Percentiles rank a stretch among this genome's conserved stretches.
Evolutionary conservation across 2,113 vertebrate genomes (phyloP).

Genomic region (Prinia subflava): DNA sequence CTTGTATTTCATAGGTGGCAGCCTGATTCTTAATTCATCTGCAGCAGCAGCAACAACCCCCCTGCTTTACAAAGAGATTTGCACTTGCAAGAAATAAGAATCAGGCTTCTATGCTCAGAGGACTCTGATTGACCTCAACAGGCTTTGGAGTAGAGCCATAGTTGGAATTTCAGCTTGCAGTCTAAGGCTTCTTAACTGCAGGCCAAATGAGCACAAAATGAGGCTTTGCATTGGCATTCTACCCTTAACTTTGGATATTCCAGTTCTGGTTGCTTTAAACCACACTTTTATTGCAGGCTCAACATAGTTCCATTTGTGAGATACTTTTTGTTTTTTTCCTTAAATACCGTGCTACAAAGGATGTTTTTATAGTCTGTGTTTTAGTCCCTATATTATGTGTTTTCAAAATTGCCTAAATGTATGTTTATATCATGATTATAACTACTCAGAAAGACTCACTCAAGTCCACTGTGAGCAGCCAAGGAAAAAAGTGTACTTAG

Average conservation of each 20-base stretch:
- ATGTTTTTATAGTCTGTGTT: conserved; percentile 43
- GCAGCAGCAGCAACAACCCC: background rate
- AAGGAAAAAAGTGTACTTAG: conserved; percentile 53
- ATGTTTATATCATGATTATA: conserved; percentile 29
- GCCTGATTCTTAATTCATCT: background rate
- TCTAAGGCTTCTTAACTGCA: conserved; percentile 56
- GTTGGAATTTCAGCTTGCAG: conserved; percentile 57
- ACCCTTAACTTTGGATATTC: conserved; percentile 59
- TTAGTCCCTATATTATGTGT: conserved; percentile 53
- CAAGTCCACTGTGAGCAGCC: conserved; percentile 56
- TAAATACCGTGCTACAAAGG: conserved; percentile 49
- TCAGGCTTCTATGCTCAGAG: conserved; percentile 16
- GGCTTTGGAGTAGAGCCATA: conserved; percentile 54
- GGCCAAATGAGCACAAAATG: conserved; percentile 49
- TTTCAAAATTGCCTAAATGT: conserved; percentile 55
- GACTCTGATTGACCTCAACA: conserved; percentile 55
- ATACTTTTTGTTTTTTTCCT: background rate
- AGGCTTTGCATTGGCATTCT: conserved; percentile 32
- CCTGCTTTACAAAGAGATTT: conserved; percentile 7
- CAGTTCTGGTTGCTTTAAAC: conserved; percentile 64
- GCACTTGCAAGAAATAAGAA: conserved; percentile 23
- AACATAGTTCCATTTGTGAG: conserved; percentile 38
- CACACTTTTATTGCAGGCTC: conserved; percentile 49
- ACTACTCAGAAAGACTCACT: conserved; percentile 39
- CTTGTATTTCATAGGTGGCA: background rate